These are phyloP conservation scores for Scopus umbretta DNA, from an alignment of 2,113 vertebrate species.

Conservation along the genomic window DNA sequence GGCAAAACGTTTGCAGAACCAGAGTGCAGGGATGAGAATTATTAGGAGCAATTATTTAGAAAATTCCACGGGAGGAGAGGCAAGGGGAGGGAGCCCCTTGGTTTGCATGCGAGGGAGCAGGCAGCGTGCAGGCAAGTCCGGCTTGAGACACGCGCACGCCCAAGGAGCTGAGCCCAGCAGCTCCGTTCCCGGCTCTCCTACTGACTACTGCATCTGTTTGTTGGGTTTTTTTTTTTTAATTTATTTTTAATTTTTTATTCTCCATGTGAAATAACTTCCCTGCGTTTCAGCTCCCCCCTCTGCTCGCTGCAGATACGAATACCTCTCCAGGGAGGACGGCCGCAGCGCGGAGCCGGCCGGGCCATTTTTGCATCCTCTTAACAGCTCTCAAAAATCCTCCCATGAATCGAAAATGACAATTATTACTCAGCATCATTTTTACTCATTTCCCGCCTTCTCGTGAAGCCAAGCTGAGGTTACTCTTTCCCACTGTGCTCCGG, in stretches of 20 bases:
- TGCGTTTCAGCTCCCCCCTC: background rate
- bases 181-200: background rate
- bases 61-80: background rate
- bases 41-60: background rate
- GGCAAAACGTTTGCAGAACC: background rate
- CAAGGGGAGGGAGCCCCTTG: background rate
- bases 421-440: conserved; percentile 42
- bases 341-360: background rate
- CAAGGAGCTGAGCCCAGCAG: background rate
- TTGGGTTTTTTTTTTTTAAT: no score
- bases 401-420: conserved; percentile 4
- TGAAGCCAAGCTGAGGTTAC: background rate
- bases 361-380: background rate
- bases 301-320: background rate
- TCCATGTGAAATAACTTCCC: background rate
- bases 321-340: background rate
- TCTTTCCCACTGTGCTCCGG: background rate
- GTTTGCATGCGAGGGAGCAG: background rate
- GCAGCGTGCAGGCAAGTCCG: background rate
- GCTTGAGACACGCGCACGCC: background rate
- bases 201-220: fast-evolving
- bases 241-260: background rate
- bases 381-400: background rate
- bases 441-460: conserved; percentile 45
- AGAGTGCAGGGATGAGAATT: fast-evolving